Evolutionary conservation across 2,113 vertebrate genomes (phyloP), one percentile per base, ranked within the genome.

Genomic region (Piprites chloris): DNA sequence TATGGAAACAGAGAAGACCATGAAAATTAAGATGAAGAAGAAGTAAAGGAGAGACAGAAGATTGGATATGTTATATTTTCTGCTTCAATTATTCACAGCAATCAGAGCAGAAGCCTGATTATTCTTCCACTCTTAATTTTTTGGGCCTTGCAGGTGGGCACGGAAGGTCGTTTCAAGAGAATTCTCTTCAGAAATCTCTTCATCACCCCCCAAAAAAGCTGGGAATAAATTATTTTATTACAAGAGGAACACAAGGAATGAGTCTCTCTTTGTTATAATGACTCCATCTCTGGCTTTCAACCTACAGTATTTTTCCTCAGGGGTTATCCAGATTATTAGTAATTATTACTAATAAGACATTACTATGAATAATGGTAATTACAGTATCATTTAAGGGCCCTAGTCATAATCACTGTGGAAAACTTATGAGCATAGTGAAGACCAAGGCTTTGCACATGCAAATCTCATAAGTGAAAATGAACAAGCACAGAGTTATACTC

Each of bases 301-400:
- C 71, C 85, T 82, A 61, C 17, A 87, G 49, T 42, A 87, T 81
- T 83, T 91, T 89, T 84, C 59, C 66, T 84, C 58, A 59, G 56
- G 44, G n/a, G 23, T 84, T 86, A 80, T 52, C 33, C 74, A 75
- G 72, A 92, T 65, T 93, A 93, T 86, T 80, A 88, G 85, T 55
- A 96, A 86, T 84, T 88, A 90, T 87, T 93, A 86, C 75, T 81
- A 90, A 58, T 74, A 95, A 82, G 23, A 12, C 53, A 59, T 90
- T 93, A 67, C 32, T 85, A 63, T 55, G 71, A 95, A 92, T 76
- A 95, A 94, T 65, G 58, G 56, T 82, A 94, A 94, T 95, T 91
- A 95, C 33, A 84, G 59, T 61, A 89, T 41, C 49, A 66, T 82
- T 81, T 53, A 65, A 96, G 47, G 53, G 66, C 53, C 18, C 62